Evolutionary conservation across 2,113 vertebrate species (phyloP).

Genomic region (Bothrops jararaca): DNA sequence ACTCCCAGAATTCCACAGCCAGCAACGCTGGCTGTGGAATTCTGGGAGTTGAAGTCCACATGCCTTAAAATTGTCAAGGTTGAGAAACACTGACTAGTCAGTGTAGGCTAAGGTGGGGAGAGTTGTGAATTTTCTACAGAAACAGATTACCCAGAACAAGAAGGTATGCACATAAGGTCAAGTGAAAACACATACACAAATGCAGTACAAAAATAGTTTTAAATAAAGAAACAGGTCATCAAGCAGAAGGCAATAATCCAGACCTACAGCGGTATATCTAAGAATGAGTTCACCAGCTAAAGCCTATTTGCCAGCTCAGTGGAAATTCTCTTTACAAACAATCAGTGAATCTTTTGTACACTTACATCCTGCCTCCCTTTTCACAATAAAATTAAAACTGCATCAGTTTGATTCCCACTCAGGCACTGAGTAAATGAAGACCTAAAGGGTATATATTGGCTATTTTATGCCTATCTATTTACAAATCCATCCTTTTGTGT

Average conservation of each 20-base stretch:
- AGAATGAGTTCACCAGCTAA: not conserved
- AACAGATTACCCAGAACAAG: not conserved
- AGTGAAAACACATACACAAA: not conserved
- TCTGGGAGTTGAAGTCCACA: no score
- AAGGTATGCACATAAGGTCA: not conserved
- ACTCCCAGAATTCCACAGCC: no score
- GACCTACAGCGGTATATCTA: not conserved
- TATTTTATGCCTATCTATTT: not conserved
- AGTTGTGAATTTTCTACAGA: not conserved
- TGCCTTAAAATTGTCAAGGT: no score
- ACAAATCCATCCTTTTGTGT: not conserved
- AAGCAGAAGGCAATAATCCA: not conserved
- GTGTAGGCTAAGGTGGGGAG: not conserved
- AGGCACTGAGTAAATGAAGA: not conserved
- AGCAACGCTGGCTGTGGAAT: no score
- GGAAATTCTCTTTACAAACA: not conserved
- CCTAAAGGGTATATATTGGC: not conserved
- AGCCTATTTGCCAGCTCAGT: not conserved
- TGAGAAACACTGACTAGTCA: no score
- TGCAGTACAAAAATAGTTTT: not conserved
- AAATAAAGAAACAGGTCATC: not conserved
- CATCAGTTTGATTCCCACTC: not conserved
- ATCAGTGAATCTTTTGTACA: not conserved
- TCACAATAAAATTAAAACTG: not conserved
- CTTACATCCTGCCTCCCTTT: not conserved